Base-by-base conservation (phyloP, 1,140 invertebrate genomes). In the Aphelenchoides besseyi region DNA sequence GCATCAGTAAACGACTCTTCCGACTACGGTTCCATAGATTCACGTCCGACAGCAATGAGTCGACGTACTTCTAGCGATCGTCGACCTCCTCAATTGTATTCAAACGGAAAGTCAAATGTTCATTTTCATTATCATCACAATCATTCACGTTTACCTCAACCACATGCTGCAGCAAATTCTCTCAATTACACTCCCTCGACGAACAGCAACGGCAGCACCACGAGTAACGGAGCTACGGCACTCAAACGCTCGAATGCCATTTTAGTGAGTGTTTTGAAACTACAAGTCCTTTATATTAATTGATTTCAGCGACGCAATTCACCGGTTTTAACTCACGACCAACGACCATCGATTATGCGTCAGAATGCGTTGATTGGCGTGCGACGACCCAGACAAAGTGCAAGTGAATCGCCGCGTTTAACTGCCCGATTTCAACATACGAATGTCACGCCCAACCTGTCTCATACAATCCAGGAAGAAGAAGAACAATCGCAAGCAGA, bases 21-120 rank as follows among this genome's bases (percentile, higher is more conserved):
- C 1, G 70, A 72, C 35, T 72, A 72, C 53, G 48, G 48, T 5
- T 68, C 70, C 16, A 62, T 73, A 0, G 71, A 70, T 3, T 73
- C 70, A 30, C 33, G 30, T 1, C 23, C 36, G 3, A 12, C 23
- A 59, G 29, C 16, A 18, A 16, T 66, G 30, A 66, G 36, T 29
- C 30, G 63, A 8, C 30, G 36, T 53, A 9, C 32, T 23, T 32
- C 26, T 23, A 59, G 32, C 1, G 63, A 66, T 3, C 16, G 63
- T 12, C 30, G 63, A 29, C n/a, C n/a, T 28, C 59, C 59, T 28
- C n/a, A 2, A 1, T n/a, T 28, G 1, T 16, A n/a, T 66, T 29
- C 63, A 8, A n/a, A 26, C 12, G 41, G n/a, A 2, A 12, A 66
- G 30, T 16, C 16, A 53, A 37, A 26, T 16, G 12, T 29, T 23